Conservation (phyloP, 2,888 invertebrate genomes). For the Hemaris fuciformis region DNA sequence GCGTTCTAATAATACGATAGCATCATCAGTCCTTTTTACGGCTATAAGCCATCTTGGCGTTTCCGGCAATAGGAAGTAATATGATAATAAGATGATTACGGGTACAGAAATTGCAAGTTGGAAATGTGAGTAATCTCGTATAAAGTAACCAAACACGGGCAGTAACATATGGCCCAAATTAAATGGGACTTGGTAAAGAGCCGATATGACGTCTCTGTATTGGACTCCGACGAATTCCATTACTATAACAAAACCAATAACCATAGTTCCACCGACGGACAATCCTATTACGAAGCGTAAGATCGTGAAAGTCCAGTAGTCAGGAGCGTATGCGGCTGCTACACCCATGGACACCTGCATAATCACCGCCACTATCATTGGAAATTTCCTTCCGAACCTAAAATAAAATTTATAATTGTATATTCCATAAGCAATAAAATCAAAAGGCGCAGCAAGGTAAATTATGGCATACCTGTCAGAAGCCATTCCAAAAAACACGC, state of each 20-base stretch:
- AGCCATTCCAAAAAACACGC: constrained; percentile 86
- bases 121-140: constrained; percentile 84
- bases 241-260: constrained; percentile 80
- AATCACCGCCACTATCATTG: constrained; percentile 86
- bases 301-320: constrained; percentile 82
- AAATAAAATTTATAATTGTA: constrained; percentile 32
- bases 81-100: constrained; percentile 80
- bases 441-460: background rate
- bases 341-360: constrained; percentile 87
- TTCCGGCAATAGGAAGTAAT: constrained; percentile 87
- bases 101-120: constrained; percentile 85
- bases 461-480: constrained; percentile 84
- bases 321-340: constrained; percentile 84
- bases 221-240: constrained; percentile 85
- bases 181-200: constrained; percentile 86
- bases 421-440: background rate
- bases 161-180: constrained; percentile 85
- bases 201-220: constrained; percentile 80
- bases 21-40: constrained; percentile 84
- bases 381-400: constrained; percentile 88
- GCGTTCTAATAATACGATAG: constrained; percentile 83
- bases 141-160: constrained; percentile 82
- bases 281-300: constrained; percentile 86
- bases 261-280: constrained; percentile 92
- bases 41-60: constrained; percentile 91